Evolutionary conservation across 2,797 vertebrate species (phyloP).

Genomic region (Fundulus diaphanus): DNA sequence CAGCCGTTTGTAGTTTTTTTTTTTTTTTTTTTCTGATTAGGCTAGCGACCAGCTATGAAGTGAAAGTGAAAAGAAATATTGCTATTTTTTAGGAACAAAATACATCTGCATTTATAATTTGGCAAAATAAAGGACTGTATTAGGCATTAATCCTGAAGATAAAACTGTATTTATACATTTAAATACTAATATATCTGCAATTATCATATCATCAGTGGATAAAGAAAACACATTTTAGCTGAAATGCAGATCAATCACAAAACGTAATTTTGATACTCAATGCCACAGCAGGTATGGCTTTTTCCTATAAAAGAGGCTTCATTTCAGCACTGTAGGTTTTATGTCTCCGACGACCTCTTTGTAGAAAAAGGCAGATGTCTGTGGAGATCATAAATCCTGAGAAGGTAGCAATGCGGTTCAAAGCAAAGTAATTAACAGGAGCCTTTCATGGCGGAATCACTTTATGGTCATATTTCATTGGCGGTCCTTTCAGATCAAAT

Average conservation of each 20-base stretch:
- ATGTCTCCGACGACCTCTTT: too few relatives aligned
- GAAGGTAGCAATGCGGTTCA: conserved; percentile 52
- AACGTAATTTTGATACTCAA: not conserved
- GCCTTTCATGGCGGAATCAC: not conserved
- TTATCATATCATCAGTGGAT: not conserved
- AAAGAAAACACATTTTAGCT: not conserved
- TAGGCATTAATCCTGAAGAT: not conserved
- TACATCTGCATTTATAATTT: not conserved
- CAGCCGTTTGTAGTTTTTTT: not conserved
- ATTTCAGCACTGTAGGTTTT: not conserved
- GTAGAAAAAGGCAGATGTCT: not conserved
- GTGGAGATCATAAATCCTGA: conserved; percentile 35
- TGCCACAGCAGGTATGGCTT: not conserved
- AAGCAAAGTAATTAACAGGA: conserved; percentile 36
- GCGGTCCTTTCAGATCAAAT: not conserved
- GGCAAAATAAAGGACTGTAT: not conserved
- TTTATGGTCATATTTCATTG: conserved; percentile 13
- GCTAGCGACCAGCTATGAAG: not conserved
- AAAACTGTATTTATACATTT: not conserved
- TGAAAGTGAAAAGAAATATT: not conserved
- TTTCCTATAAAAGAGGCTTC: not conserved
- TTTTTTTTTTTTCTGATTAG: not conserved
- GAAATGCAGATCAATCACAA: not conserved
- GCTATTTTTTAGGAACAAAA: not conserved
- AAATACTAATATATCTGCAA: not conserved